Percentiles rank a stretch among this genome's conserved stretches.
Evolutionary conservation across 2,888 invertebrate genomes (phyloP).

Genomic region (Morpho deidamia): DNA sequence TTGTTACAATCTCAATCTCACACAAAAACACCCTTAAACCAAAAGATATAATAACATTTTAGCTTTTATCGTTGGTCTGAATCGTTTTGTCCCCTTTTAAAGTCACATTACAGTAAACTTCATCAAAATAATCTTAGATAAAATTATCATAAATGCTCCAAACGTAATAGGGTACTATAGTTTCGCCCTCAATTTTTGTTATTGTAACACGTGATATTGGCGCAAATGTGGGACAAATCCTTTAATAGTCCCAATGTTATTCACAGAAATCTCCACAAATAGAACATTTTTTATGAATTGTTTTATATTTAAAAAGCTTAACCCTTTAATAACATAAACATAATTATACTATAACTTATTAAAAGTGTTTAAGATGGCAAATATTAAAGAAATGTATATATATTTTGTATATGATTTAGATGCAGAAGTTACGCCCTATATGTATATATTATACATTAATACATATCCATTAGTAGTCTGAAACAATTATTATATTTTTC

Average conservation of each 20-base stretch:
- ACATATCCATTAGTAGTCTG: too few relatives aligned
- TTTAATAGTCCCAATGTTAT: constrained; percentile 33
- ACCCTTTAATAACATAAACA: too few relatives aligned
- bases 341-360: neutral
- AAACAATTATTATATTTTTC: too few relatives aligned
- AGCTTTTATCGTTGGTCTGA: neutral
- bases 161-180: constrained; percentile 38
- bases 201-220: constrained; percentile 34
- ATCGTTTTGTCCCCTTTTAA: neutral
- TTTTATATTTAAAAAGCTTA: neutral
- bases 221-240: constrained; percentile 42
- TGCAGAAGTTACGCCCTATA: too few relatives aligned
- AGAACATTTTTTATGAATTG: constrained; percentile 19
- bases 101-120: neutral
- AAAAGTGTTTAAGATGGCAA: neutral
- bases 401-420: too few relatives aligned
- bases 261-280: constrained; percentile 4
- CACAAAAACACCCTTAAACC: neutral
- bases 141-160: constrained; percentile 58
- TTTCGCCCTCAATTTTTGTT: constrained; percentile 37
- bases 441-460: too few relatives aligned
- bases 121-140: constrained; percentile 36
- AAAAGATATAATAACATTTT: neutral
- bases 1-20: too few relatives aligned
- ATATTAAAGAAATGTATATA: too few relatives aligned